These are phyloP conservation scores for Hyla sarda DNA, from an alignment of 2,113 vertebrate species.

Conservation along the genomic window DNA sequence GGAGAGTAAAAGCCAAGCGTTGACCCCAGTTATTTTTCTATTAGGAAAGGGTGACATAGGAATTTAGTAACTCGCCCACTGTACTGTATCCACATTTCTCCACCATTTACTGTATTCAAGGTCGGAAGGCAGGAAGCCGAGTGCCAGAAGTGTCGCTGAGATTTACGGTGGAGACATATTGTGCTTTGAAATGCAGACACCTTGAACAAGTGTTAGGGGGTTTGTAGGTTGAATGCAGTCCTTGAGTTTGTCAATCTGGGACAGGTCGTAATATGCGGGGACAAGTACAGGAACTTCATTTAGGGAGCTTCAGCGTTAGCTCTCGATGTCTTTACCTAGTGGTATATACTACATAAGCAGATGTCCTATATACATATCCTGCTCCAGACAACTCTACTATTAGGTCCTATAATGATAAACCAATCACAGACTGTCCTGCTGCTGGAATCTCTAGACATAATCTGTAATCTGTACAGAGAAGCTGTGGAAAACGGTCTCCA, in stretches of 20 bases:
- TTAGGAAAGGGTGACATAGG: neutral
- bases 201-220: neutral
- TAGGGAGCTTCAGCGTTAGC: neutral
- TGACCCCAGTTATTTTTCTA: neutral
- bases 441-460: too few relatives aligned
- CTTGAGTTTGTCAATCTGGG: neutral
- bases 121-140: conserved; percentile 20
- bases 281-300: neutral
- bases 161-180: neutral
- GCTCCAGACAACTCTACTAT: neutral
- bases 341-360: neutral
- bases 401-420: too few relatives aligned
- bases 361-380: neutral
- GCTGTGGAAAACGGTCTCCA: too few relatives aligned
- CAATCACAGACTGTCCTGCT: too few relatives aligned
- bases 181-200: conserved; percentile 23
- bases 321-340: neutral
- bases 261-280: conserved; percentile 22
- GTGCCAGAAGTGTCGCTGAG: neutral
- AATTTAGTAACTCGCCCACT: neutral
- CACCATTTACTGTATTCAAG: neutral
- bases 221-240: neutral
- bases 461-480: too few relatives aligned
- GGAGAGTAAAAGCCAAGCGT: neutral
- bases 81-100: neutral